phyloP scores from a whole-genome alignment of 2,888 invertebrate genomes.

The Drosophila falleni region DNA sequence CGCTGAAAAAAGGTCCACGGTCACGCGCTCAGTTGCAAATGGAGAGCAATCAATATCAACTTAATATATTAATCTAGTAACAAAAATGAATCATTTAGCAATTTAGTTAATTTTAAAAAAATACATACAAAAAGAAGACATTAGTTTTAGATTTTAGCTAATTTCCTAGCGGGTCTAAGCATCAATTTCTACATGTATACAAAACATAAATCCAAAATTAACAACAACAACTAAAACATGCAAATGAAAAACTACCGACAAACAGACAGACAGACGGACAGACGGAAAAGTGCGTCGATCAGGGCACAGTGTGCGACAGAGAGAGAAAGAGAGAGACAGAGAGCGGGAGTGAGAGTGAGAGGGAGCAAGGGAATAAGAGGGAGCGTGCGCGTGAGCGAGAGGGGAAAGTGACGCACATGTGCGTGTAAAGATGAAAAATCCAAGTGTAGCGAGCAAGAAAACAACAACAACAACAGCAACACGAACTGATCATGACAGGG shows the following conservation, averaged over 20 bases:
- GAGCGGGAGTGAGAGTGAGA: neutral
- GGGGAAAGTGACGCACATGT: conserved; percentile 61
- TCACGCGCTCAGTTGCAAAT: conserved; percentile 67
- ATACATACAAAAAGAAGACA: neutral
- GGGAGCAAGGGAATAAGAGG: conserved; percentile 1
- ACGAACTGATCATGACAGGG: conserved; percentile 59
- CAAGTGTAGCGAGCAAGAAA: conserved; percentile 36
- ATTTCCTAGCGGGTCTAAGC: conserved; percentile 32
- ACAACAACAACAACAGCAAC: conserved; percentile 21
- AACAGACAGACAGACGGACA: neutral
- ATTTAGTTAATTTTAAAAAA: neutral
- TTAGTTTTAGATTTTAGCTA: conserved; percentile 3
- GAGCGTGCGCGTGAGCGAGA: conserved; percentile 19
- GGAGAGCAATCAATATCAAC: neutral
- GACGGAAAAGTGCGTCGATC: conserved; percentile 47
- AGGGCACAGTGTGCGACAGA: conserved; percentile 18
- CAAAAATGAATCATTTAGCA: neutral
- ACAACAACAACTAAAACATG: conserved; percentile 34
- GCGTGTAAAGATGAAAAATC: conserved; percentile 56
- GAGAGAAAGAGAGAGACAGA: conserved; percentile 17
- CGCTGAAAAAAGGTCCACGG: conserved; percentile 65
- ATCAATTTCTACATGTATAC: neutral
- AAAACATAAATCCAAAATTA: conserved; percentile 36
- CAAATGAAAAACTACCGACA: conserved; percentile 40
- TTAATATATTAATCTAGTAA: neutral